Evolutionary conservation across 2,888 invertebrate species (phyloP).

Genomic region (Molanna angustata): DNA sequence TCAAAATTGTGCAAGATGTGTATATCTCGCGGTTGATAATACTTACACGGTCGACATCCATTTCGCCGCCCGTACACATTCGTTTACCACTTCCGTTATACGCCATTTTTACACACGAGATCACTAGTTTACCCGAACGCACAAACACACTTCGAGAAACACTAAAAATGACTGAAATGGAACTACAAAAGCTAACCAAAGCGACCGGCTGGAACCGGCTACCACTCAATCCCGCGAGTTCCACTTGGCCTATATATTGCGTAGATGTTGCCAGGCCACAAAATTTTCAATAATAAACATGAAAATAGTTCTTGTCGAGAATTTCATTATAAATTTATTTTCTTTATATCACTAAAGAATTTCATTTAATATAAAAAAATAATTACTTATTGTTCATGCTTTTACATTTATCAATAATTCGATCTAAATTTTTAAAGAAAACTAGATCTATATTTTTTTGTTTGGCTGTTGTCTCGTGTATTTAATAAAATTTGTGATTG

Average conservation of each 20-base stretch:
- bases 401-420: too few species aligned
- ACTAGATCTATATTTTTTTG: too few species aligned
- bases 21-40: too few species aligned
- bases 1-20: not conserved
- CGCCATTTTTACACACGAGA: conserved; percentile 54
- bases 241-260: conserved; percentile 25
- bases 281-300: too few species aligned
- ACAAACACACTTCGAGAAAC: conserved; percentile 10
- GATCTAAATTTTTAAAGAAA: too few species aligned
- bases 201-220: conserved; percentile 25
- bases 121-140: not conserved
- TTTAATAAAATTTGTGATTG: too few species aligned
- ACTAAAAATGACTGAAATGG: conserved; percentile 20
- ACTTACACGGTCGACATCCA: conserved; percentile 55
- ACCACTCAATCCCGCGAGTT: conserved; percentile 21
- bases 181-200: not conserved
- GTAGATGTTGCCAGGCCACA: conserved; percentile 5
- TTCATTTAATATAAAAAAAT: too few species aligned
- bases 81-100: conserved; percentile 67
- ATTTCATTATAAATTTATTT: too few species aligned
- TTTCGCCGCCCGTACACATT: conserved; percentile 53
- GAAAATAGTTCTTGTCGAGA: too few species aligned
- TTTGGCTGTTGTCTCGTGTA: too few species aligned
- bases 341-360: too few species aligned
- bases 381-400: too few species aligned